phyloP scores from a whole-genome alignment of 2,113 vertebrate species.

The Phylloscopus trochiloides region DNA sequence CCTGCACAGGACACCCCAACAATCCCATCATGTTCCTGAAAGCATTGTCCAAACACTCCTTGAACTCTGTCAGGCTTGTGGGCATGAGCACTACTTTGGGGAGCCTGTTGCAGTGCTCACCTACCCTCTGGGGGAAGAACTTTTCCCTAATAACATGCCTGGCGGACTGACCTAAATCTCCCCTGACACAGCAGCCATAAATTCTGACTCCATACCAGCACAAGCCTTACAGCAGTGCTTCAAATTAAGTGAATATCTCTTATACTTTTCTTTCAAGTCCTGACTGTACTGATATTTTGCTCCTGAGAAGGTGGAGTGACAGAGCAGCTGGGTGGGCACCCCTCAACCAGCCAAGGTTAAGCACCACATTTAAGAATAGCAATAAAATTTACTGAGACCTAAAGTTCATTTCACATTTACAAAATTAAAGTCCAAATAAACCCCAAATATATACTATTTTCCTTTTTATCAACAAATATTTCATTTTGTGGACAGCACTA shows the following conservation, averaged over 20 bases:
- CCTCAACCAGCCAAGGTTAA: not conserved
- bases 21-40: not conserved
- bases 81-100: too few species aligned
- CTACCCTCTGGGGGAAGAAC: not conserved
- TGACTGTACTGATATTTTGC: not conserved
- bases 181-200: fast-evolving
- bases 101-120: not conserved
- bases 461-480: not conserved
- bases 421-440: not conserved
- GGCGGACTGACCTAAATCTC: not conserved
- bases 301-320: not conserved
- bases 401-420: not conserved
- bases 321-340: fast-evolving
- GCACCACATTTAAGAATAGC: not conserved
- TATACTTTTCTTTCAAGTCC: not conserved
- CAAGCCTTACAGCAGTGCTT: not conserved
- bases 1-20: not conserved
- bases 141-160: not conserved
- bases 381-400: not conserved
- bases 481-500: not conserved
- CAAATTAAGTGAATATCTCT: not conserved
- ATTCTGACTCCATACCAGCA: fast-evolving
- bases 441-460: not conserved
- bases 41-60: not conserved
- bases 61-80: not conserved